Conservation (phyloP, 2,113 vertebrate species). For the Callorhinus ursinus region DNA sequence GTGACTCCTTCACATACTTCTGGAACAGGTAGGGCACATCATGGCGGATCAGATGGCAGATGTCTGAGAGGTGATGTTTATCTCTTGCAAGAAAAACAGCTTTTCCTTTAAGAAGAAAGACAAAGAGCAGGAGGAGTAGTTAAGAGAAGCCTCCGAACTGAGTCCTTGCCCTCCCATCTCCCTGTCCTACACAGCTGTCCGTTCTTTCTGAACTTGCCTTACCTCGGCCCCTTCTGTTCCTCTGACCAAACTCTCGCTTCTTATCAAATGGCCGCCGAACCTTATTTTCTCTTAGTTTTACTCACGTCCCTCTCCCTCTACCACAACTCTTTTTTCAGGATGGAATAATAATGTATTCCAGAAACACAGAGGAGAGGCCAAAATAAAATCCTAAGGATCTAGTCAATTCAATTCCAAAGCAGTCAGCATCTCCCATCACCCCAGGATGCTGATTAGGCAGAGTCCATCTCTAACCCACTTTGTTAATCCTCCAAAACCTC, state of each 20-base stretch:
- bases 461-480: background rate
- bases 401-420: background rate
- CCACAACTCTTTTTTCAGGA: background rate
- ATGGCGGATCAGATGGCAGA: slow-evolving; percentile 94
- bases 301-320: background rate
- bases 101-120: slow-evolving; percentile 87
- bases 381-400: slow-evolving; percentile 19
- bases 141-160: background rate
- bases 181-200: background rate
- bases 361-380: slow-evolving; percentile 9
- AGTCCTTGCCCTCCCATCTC: background rate
- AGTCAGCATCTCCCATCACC: background rate
- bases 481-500: background rate
- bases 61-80: slow-evolving; percentile 93
- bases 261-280: background rate
- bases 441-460: background rate
- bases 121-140: background rate
- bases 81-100: slow-evolving; percentile 94
- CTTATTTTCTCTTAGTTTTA: slow-evolving; percentile 20
- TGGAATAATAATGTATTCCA: background rate
- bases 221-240: background rate
- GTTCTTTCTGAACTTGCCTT: background rate
- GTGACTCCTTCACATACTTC: slow-evolving; percentile 95
- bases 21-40: slow-evolving; percentile 95
- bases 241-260: background rate